Evolutionary conservation across 2,888 invertebrate genomes (phyloP).

Genomic region (Tipula lateralis): DNA sequence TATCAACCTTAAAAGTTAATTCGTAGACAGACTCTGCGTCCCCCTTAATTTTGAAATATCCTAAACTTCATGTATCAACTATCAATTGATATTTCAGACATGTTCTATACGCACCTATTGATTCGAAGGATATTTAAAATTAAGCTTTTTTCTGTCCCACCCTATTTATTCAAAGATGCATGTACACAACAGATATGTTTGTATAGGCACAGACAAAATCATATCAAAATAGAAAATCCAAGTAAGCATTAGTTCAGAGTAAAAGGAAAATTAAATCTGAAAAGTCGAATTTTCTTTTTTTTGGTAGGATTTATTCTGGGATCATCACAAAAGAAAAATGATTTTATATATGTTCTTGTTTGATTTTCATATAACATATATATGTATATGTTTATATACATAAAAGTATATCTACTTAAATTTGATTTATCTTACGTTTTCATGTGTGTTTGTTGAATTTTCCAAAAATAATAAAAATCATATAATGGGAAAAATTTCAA

Average conservation of each 20-base stretch:
- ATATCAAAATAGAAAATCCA: background rate
- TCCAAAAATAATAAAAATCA: background rate
- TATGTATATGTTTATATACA: background rate
- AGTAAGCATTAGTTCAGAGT: background rate
- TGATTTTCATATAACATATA: background rate
- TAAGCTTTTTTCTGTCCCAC: too few relatives aligned
- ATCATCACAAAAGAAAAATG: background rate
- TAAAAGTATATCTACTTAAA: background rate
- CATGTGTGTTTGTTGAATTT: background rate
- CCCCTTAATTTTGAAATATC: too few relatives aligned
- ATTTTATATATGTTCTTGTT: background rate
- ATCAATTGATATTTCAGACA: too few relatives aligned
- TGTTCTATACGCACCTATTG: too few relatives aligned
- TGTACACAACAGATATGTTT: too few relatives aligned
- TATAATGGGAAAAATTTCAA: background rate
- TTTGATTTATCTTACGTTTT: background rate
- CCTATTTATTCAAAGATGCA: too few relatives aligned
- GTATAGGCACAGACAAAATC: too few relatives aligned
- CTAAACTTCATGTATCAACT: too few relatives aligned
- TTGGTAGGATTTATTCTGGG: background rate
- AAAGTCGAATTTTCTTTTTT: background rate
- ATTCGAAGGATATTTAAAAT: too few relatives aligned
- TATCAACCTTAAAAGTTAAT: too few relatives aligned
- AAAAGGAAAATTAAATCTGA: background rate
- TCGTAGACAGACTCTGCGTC: too few relatives aligned